These are phyloP conservation scores for Papilio polytes DNA, from an alignment of 1,140 invertebrate genomes.

Conservation along the genomic window DNA sequence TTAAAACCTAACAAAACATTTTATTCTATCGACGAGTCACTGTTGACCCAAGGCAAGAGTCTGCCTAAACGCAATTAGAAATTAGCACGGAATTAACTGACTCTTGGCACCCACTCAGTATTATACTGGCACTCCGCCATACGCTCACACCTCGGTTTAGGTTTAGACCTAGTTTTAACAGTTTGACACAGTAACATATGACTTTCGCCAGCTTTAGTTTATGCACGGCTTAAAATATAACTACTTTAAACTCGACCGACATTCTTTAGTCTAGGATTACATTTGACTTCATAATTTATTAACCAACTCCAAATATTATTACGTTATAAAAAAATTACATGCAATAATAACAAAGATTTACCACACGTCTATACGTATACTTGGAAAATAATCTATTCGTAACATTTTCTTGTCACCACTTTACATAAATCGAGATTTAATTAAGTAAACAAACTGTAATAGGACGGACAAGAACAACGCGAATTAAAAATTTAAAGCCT, in stretches of 20 bases:
- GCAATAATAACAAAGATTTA: no score
- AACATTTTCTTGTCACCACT: no score
- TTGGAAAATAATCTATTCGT: no score
- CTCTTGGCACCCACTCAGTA: slow-evolving; percentile 66
- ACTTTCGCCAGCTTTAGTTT: slow-evolving; percentile 30
- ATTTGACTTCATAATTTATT: background rate
- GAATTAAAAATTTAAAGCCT: background rate
- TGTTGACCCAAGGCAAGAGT: slow-evolving; percentile 41
- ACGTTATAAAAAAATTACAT: background rate
- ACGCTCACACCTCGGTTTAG: slow-evolving; percentile 61
- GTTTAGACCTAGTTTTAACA: slow-evolving; percentile 64
- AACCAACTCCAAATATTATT: background rate
- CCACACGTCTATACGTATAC: no score
- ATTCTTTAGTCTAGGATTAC: background rate
- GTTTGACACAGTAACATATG: slow-evolving; percentile 35
- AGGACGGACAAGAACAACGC: no score
- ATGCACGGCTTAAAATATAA: slow-evolving; percentile 2
- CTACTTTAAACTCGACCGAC: background rate
- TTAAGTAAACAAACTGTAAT: no score
- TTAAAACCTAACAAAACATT: background rate
- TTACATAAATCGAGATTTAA: no score
- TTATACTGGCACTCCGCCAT: slow-evolving; percentile 68
- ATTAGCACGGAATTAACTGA: slow-evolving; percentile 70
- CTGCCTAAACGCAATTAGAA: slow-evolving; percentile 56
- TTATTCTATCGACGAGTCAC: slow-evolving; percentile 17